Conservation (phyloP, 2,113 vertebrate species). For the Grallaria varia region DNA sequence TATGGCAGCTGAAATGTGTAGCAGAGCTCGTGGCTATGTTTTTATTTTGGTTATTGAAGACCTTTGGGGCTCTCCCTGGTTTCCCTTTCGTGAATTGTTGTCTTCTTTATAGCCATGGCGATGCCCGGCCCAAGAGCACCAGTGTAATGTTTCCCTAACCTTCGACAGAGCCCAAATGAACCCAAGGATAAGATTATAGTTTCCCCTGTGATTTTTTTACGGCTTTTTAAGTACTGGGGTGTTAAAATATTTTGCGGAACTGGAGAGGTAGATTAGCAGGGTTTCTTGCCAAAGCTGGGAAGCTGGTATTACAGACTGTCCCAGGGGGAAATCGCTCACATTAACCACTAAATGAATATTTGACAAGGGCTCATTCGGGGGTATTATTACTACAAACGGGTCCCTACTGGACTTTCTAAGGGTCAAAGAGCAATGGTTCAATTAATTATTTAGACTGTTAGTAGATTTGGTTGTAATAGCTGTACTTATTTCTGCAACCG, state of each 20-base stretch:
- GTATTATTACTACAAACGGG: slow-evolving; percentile 92
- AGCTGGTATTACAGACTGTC: slow-evolving; percentile 84
- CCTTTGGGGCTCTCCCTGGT: neutral
- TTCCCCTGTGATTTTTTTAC: slow-evolving; percentile 69
- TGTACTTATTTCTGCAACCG: slow-evolving; percentile 74
- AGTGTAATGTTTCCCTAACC: slow-evolving; percentile 48
- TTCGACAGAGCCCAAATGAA: slow-evolving; percentile 56
- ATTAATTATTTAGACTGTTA: slow-evolving; percentile 97
- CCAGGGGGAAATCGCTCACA: slow-evolving; percentile 90
- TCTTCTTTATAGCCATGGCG: neutral
- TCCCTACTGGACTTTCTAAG: slow-evolving; percentile 88
- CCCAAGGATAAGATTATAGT: slow-evolving; percentile 76
- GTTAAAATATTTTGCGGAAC: slow-evolving; percentile 79
- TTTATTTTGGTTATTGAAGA: neutral
- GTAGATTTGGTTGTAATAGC: slow-evolving; percentile 87
- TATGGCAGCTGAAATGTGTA: neutral
- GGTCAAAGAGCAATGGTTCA: slow-evolving; percentile 91
- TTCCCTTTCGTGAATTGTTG: neutral
- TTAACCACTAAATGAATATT: slow-evolving; percentile 99
- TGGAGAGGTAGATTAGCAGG: slow-evolving; percentile 86
- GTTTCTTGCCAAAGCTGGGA: slow-evolving; percentile 86
- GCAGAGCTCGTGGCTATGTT: neutral
- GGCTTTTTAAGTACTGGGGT: slow-evolving; percentile 78
- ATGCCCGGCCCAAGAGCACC: neutral
- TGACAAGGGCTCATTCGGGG: slow-evolving; percentile 93